phyloP scores from a whole-genome alignment of 2,797 vertebrate genomes.

The Clamator glandarius region DNA sequence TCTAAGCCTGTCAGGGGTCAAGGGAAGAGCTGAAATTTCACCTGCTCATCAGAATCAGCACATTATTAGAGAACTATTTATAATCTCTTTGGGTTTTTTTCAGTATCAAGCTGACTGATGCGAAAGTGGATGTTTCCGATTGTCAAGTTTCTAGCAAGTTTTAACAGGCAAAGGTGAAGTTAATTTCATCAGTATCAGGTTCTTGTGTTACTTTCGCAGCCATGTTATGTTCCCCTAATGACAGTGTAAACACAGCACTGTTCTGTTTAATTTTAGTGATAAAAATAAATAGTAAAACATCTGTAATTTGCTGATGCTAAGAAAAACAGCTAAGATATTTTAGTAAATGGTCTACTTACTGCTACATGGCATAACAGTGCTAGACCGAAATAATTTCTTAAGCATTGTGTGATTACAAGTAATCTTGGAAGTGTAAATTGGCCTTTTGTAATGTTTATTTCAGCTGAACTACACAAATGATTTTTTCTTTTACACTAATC shows the following conservation, averaged over 20 bases:
- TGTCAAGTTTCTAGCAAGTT: background rate
- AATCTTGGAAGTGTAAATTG: conserved; percentile 50
- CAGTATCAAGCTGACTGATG: background rate
- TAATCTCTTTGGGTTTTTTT: background rate
- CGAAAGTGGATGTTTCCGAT: background rate
- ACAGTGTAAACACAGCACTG: conserved; percentile 34
- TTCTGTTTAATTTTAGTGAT: conserved; percentile 51
- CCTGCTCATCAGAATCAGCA: background rate
- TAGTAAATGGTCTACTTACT: conserved; percentile 12
- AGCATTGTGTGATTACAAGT: conserved; percentile 10
- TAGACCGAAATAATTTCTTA: conserved; percentile 30
- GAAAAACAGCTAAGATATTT: background rate
- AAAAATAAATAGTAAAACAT: conserved; percentile 34
- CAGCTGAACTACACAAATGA: background rate
- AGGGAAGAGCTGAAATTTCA: background rate
- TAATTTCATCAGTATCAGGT: conserved; percentile 5
- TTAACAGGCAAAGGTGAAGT: background rate
- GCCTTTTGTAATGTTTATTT: conserved; percentile 63
- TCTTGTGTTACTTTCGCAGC: conserved; percentile 38
- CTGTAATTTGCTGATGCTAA: conserved; percentile 24
- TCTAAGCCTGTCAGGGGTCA: background rate
- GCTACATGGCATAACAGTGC: background rate
- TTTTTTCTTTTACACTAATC: background rate
- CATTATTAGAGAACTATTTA: background rate
- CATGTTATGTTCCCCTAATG: conserved; percentile 32